Conservation (phyloP, 2,797 vertebrate genomes). For the Trachurus trachurus region DNA sequence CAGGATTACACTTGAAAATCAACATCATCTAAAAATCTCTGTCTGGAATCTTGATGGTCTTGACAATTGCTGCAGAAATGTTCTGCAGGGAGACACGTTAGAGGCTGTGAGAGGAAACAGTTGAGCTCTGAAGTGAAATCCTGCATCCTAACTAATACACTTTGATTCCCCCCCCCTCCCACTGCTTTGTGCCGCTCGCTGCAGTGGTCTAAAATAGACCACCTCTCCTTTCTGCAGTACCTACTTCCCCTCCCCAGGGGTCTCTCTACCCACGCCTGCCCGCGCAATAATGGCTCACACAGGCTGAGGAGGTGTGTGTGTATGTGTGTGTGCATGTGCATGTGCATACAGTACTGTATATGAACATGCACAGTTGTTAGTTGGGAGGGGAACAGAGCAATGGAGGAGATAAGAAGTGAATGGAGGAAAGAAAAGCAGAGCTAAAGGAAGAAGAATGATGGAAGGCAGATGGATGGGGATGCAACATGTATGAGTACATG, state of each 20-base stretch:
- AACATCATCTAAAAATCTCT: neutral
- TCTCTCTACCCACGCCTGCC: slow-evolving; percentile 76
- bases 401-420: slow-evolving; percentile 17
- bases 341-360: neutral
- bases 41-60: neutral
- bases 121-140: slow-evolving; percentile 21
- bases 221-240: slow-evolving; percentile 75
- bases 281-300: slow-evolving; percentile 59
- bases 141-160: slow-evolving; percentile 44
- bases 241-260: slow-evolving; percentile 77
- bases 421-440: neutral
- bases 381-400: slow-evolving; percentile 4
- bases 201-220: slow-evolving; percentile 79
- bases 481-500: neutral
- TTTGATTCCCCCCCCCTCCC: slow-evolving; percentile 40
- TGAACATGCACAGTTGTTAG: slow-evolving; percentile 16
- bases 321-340: neutral
- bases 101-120: slow-evolving; percentile 24
- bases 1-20: neutral
- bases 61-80: slow-evolving; percentile 12
- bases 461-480: slow-evolving; percentile 26
- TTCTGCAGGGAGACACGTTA: slow-evolving; percentile 20
- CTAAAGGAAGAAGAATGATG: slow-evolving; percentile 6
- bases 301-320: slow-evolving; percentile 33
- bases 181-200: slow-evolving; percentile 51